Evolutionary conservation across 2,888 invertebrate species (phyloP), one percentile per base, ranked within the genome.

Genomic region (Apamea crenata): DNA sequence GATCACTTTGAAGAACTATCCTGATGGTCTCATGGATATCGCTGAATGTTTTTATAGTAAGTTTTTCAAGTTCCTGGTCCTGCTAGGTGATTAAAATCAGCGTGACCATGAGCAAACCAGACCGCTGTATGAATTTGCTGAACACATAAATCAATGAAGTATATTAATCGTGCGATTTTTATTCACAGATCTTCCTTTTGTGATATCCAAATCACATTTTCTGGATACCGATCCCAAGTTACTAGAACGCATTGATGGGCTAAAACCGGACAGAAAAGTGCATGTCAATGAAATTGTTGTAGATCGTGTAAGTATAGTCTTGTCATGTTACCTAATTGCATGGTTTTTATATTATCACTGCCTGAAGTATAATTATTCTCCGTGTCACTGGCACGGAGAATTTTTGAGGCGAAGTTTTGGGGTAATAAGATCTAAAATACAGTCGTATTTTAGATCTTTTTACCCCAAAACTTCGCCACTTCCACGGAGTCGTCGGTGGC

Each of bases 21-120:
- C 97, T 97, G 91, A 98, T 98, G 92, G 90, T 92, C 29, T 79
- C 90, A 92, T 77, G 91, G 98, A 98, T 89, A 94, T 98, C 5
- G 97, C 98, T 0, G 97, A 97, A 0, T 98, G 98, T 91, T 98
- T 98, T 89, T 98, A 98, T 93, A 97, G 98, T 98, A 90, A 97
- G 89, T 77, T 16, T 44, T 47, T 68, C 18, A 47, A 65, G 8
- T 71, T 50, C 6, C 16, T 67, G 40, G n/a, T 10, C 8, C 10
- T 16, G n/a, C n/a, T 18, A 40, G n/a, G 10, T 44, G 40, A n/a
- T 68, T 40, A 16, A 10, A 67, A 40, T 21, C n/a, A 63, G 18
- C 6, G 70, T 59, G n/a, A n/a, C 18, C n/a, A 36, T 18, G 18
- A 61, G 61, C 61, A 36, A n/a, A 18, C 63, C 18, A 65, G 36